Evolutionary conservation across 2,797 vertebrate genomes (phyloP), one percentile per base, ranked within the genome.

Genomic region (Buphagus erythrorhynchus): DNA sequence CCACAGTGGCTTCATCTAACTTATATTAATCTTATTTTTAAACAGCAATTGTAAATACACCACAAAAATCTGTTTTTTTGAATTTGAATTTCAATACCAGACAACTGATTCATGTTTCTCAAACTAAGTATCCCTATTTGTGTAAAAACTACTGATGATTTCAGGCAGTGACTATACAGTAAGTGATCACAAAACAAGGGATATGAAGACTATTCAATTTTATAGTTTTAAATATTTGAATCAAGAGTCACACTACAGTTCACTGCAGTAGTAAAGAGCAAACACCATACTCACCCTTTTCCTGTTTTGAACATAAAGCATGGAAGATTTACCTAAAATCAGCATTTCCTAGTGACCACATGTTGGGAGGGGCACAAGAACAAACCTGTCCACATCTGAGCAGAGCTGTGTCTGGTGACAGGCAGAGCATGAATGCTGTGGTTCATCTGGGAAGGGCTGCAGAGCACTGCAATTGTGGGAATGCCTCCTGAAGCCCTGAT

Each of bases 361-460:
- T 1, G 9, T 6, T 33, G 67, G 55, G 62, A 91, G 51, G 29
- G 43, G 35, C 74, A 58, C 7, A 8, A 36, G 63, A 92, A 76
- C 78, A 81, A 75, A 57, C 31, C 42, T 24, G 46, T 38, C 43
- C 25, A 16, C 14, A 16, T 12, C 31, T 21, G 59, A 85, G 19
- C 17, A n/a, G 62, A 58, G 52, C 48, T 72, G 66, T 54, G 58
- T 61, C 1, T 28, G 45, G 51, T 7, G 13, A 71, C 1, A 43
- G 19, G 83, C 58, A 78, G 29, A 68, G n/a, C 52, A 3, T 0
- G 0, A 55, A 29, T 1, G 35, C 2, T 19, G 40, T 18, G 51
- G 43, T 33, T 62, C 55, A 33, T 5, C n/a, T 26, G 48, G 87
- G 52, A 69, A 40, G 40, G 40, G 33, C 0, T 29, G 13, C 8